Evolutionary conservation across 2,797 vertebrate species (phyloP).

Genomic region (Monodelphis domestica): DNA sequence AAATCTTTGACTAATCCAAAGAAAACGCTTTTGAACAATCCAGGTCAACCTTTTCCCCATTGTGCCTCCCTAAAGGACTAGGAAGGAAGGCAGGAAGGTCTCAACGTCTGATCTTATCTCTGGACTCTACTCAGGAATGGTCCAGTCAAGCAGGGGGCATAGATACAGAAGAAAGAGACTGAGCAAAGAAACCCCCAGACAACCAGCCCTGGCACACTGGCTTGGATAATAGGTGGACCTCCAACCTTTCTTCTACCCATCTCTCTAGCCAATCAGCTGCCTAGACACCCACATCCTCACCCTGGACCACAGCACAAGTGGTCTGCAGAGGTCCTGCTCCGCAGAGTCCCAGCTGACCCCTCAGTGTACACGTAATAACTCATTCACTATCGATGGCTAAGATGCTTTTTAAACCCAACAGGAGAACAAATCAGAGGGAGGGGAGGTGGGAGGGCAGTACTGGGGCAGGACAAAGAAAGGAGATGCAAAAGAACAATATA

Average conservation of each 20-base stretch:
- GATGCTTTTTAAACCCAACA: neutral
- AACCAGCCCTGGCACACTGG: neutral
- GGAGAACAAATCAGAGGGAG: neutral
- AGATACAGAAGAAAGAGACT: neutral
- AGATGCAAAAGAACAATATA: neutral
- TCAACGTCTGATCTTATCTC: neutral
- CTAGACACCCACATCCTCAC: neutral
- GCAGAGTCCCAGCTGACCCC: neutral
- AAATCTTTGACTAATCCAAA: neutral
- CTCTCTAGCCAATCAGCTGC: neutral
- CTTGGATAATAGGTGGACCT: neutral
- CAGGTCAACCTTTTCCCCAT: neutral
- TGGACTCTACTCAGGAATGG: neutral
- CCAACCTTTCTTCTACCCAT: neutral
- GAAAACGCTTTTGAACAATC: neutral
- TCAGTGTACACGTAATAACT: neutral
- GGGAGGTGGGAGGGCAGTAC: neutral
- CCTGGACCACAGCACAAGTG: neutral
- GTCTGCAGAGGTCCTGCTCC: too few species aligned
- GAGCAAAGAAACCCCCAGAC: neutral
- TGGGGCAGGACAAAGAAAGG: neutral
- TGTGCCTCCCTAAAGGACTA: neutral
- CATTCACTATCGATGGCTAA: neutral
- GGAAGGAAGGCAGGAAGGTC: neutral
- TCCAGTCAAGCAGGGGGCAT: neutral